These are phyloP conservation scores for Gallinago media DNA, from an alignment of 2,113 vertebrate genomes.

Conservation along the genomic window DNA sequence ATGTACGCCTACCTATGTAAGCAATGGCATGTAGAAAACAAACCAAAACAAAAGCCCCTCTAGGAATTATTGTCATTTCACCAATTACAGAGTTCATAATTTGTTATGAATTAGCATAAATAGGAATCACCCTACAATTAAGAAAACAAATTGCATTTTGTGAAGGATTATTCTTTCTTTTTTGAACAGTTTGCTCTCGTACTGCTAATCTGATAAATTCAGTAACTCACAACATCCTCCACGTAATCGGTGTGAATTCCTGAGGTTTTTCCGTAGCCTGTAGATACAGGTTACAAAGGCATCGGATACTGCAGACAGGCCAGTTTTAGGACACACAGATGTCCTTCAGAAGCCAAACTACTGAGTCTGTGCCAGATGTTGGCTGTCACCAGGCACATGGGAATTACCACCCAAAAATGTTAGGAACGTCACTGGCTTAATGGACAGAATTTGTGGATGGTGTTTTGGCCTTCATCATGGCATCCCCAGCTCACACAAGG, in stretches of 20 bases:
- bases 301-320: background rate
- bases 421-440: background rate
- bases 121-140: background rate
- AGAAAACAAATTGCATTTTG: conserved; percentile 6
- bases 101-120: background rate
- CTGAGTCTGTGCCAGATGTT: background rate
- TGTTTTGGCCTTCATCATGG: rapidly evolving
- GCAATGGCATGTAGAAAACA: background rate
- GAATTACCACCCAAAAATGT: background rate
- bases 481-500: background rate
- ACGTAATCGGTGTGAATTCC: background rate
- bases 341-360: background rate
- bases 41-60: background rate
- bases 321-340: background rate
- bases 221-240: background rate
- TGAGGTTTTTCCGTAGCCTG: background rate
- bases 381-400: background rate
- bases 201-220: background rate
- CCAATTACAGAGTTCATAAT: background rate
- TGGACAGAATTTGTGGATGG: background rate
- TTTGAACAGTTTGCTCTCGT: background rate
- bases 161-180: background rate
- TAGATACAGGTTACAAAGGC: rapidly evolving
- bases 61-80: background rate
- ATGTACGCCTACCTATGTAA: background rate